A percentile compares a stretch with the other conserved stretches of the same genome.
These are phyloP conservation scores for Bellardia bayeri DNA, from an alignment of 2,888 invertebrate species.

Conservation along the genomic window DNA sequence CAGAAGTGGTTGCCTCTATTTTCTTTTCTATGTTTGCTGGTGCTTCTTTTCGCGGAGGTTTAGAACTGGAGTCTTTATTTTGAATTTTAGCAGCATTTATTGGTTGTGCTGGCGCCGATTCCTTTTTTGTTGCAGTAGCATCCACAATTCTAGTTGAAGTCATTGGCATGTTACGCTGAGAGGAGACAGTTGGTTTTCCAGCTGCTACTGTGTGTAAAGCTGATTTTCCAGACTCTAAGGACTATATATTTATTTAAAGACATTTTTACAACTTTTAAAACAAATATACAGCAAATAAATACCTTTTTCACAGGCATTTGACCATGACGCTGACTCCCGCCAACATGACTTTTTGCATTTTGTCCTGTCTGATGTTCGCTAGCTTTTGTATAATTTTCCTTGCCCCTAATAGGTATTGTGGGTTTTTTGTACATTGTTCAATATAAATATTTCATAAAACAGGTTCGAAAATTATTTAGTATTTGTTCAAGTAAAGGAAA, in stretches of 20 bases:
- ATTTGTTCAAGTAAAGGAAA: conserved; percentile 2
- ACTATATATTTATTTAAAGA: conserved; percentile 8
- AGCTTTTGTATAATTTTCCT: conserved; percentile 46
- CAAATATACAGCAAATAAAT: not conserved
- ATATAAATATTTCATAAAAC: not conserved
- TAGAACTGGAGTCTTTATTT: conserved; percentile 34
- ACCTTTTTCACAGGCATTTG: conserved; percentile 58
- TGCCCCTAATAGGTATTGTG: conserved; percentile 32
- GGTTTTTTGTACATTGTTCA: conserved; percentile 62
- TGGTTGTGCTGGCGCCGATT: conserved; percentile 3
- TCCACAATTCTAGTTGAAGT: conserved; percentile 44
- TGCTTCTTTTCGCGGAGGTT: conserved; percentile 3
- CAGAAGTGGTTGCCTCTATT: not conserved
- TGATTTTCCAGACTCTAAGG: conserved; percentile 38
- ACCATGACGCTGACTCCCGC: conserved; percentile 44
- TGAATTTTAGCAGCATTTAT: not conserved
- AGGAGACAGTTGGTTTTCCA: conserved; percentile 29
- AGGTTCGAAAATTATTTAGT: not conserved
- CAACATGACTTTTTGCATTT: conserved; percentile 39
- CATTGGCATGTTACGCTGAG: conserved; percentile 29
- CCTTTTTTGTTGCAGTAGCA: conserved; percentile 28
- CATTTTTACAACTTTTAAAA: not conserved
- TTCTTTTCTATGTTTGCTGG: conserved; percentile 8
- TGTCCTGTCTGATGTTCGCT: conserved; percentile 37
- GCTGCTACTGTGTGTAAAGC: not conserved